Evolutionary conservation across 2,797 vertebrate species (phyloP), one percentile per base, ranked within the genome.

Genomic region (Australoheros facetus): DNA sequence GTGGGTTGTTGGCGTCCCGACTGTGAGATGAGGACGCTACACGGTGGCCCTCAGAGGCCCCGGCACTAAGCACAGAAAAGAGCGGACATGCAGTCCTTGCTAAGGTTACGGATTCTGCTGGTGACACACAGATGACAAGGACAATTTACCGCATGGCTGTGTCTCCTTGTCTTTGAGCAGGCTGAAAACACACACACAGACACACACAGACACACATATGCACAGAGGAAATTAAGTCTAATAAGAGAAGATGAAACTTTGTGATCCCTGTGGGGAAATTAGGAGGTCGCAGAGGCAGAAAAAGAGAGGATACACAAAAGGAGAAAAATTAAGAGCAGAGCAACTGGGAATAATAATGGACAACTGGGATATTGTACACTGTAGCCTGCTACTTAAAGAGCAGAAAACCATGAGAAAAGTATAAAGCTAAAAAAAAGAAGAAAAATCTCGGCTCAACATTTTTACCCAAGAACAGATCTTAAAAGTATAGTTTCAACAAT

Each of bases 131-230:
- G 81, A 89, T 85, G 91, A 90, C 90, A 90, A 91, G 90, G 92
- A 90, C 91, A 90, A 91, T 91, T 92, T 92, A 88, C 62, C 21
- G 84, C 91, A 81, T 84, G 88, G 80, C 79, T 83, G 90, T 79
- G 0, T 82, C 84, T 77, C 81, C 85, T 80, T 64, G 88, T 91
- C 85, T 88, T 70, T 66, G 69, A 87, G 83, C 84, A 87, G 77
- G 75, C 73, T 71, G 69, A 51, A 66, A 69, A 26, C 26, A 26
- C 26, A 26, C 26, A 26, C 26, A 26, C 26, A 3, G 72, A 51
- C 64, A 53, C 60, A 54, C 71, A 77, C 80, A 21, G 60, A 3
- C 56, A 37, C 56, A 60, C 70, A 64, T 62, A 71, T 66, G 53
- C 71, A 73, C 42, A 30, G 56, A 54, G 82, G 70, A 90, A 90